Evolutionary conservation across 2,797 vertebrate species (phyloP).

Genomic region (Miichthys miiuy): DNA sequence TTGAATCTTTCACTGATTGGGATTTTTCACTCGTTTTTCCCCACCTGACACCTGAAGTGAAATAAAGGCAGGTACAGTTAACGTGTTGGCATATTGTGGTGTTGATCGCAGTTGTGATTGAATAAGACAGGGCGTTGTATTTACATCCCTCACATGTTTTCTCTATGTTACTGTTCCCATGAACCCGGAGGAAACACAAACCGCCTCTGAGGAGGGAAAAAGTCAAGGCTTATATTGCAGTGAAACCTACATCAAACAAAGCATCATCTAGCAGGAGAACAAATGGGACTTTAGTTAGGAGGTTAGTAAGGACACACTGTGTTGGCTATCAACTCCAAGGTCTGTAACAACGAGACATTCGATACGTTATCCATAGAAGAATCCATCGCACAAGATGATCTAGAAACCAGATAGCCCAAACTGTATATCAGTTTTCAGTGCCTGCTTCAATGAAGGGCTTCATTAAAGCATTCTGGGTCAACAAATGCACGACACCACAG

Average conservation of each 20-base stretch:
- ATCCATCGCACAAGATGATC: conserved; percentile 35
- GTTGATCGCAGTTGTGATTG: not conserved
- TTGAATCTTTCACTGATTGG: not conserved
- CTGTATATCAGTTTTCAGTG: conserved; percentile 41
- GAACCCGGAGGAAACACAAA: conserved; percentile 55
- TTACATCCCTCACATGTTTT: not conserved
- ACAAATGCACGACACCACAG: not conserved
- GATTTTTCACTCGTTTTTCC: not conserved
- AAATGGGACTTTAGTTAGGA: conserved; percentile 5
- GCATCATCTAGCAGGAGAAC: conserved; percentile 23
- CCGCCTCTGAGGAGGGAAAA: conserved; percentile 29
- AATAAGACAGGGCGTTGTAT: not conserved
- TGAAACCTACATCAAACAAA: conserved; percentile 40
- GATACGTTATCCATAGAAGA: conserved; percentile 63
- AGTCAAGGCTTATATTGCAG: not conserved
- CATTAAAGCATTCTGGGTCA: not conserved
- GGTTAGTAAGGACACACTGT: conserved; percentile 39
- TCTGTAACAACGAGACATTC: conserved; percentile 38
- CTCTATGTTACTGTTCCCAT: conserved; percentile 40
- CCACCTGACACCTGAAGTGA: not conserved
- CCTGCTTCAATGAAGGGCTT: not conserved
- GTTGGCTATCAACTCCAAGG: conserved; percentile 11
- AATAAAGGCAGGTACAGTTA: not conserved
- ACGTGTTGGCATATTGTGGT: not conserved
- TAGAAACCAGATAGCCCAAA: conserved; percentile 46